phyloP scores from a whole-genome alignment of 2,888 invertebrate genomes.

The Tetragonisca angustula region DNA sequence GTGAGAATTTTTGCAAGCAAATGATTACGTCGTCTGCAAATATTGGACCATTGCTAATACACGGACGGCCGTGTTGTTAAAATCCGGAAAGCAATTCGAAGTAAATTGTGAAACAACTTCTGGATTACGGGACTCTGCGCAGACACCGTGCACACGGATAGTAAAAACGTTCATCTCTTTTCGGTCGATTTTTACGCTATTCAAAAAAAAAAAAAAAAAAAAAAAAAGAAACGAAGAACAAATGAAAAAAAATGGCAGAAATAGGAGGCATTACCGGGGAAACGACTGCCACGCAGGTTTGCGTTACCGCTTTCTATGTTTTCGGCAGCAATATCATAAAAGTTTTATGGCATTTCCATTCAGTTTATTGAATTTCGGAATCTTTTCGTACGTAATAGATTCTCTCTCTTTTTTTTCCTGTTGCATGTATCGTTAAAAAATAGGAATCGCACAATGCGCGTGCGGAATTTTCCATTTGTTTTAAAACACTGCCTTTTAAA shows the following conservation, averaged over 20 bases:
- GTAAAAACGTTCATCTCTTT: neutral
- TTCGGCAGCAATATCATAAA: slow-evolving; percentile 18
- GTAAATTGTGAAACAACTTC: slow-evolving; percentile 30
- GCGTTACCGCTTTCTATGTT: neutral
- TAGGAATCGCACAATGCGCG: neutral
- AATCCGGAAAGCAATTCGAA: slow-evolving; percentile 3
- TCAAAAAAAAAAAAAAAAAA: neutral
- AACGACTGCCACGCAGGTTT: neutral
- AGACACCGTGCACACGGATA: neutral
- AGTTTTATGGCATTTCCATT: slow-evolving; percentile 24
- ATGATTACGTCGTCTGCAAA: slow-evolving; percentile 44
- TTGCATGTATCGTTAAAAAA: neutral
- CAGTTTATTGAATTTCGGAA: slow-evolving; percentile 22
- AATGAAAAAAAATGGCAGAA: neutral
- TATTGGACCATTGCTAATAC: slow-evolving; percentile 15
- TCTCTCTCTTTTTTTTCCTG: neutral
- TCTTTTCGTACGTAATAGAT: neutral
- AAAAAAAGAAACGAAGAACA: no score
- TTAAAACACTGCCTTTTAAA: neutral
- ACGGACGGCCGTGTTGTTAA: neutral
- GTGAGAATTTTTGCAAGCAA: slow-evolving; percentile 49
- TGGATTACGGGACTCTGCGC: slow-evolving; percentile 1
- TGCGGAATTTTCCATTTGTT: neutral
- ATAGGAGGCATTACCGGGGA: neutral
- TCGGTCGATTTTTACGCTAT: neutral